Percentiles rank a stretch among this genome's conserved stretches.
These are phyloP conservation scores for Idris sp. DNA, from an alignment of 1,140 invertebrate species.

Conservation along the genomic window DNA sequence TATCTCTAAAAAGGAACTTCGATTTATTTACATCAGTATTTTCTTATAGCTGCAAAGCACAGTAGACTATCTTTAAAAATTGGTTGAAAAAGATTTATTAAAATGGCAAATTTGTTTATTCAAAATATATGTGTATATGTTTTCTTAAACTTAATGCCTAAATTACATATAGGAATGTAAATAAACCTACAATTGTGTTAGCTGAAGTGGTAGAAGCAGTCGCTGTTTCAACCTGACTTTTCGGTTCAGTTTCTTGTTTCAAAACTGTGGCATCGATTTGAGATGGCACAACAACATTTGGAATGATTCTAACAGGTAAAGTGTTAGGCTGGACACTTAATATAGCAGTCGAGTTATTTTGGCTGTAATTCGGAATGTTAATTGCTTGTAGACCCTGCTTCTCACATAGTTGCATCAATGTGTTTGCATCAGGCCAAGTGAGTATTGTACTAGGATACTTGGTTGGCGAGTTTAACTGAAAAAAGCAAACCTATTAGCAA, in stretches of 20 bases:
- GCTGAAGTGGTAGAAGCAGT: conserved; percentile 38
- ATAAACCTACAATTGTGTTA: conserved; percentile 17
- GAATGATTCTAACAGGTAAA: conserved; percentile 71
- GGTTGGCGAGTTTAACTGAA: conserved; percentile 68
- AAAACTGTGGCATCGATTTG: conserved; percentile 57
- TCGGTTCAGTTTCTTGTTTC: conserved; percentile 63
- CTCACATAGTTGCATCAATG: conserved; percentile 73
- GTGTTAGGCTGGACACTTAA: conserved; percentile 69
- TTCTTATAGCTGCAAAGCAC: no score
- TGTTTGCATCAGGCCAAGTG: conserved; percentile 72
- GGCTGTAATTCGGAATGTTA: conserved; percentile 75
- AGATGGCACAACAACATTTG: conserved; percentile 69
- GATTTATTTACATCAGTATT: no score
- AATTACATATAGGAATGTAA: no score
- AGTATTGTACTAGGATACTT: conserved; percentile 72
- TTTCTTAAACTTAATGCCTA: no score
- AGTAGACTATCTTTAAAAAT: no score
- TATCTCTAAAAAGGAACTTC: no score
- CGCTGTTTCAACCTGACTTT: conserved; percentile 45
- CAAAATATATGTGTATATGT: no score
- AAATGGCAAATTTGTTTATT: no score
- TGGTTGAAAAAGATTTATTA: no score
- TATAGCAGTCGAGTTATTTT: conserved; percentile 69
- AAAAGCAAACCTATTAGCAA: no score
- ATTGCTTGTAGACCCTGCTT: conserved; percentile 73